phyloP scores from a whole-genome alignment of 2,113 vertebrate genomes.

The Cygnus buccinator region DNA sequence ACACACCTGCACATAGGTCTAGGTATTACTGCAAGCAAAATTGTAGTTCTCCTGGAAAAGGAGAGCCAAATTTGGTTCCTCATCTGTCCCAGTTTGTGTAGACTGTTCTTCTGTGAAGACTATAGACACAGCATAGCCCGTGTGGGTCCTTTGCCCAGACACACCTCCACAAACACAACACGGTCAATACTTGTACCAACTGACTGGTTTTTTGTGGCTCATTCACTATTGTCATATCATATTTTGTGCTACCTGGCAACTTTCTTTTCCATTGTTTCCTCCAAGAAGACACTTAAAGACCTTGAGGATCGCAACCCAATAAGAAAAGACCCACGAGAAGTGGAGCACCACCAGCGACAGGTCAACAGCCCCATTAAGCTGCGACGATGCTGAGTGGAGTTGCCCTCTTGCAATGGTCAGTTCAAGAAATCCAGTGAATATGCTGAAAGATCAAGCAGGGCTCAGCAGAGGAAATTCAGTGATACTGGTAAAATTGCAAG shows the following conservation, averaged over 20 bases:
- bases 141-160: background rate
- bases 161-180: background rate
- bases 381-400: background rate
- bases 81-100: background rate
- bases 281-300: background rate
- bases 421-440: background rate
- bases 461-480: background rate
- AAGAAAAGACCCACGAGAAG: background rate
- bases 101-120: background rate
- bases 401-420: rapidly evolving
- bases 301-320: background rate
- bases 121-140: background rate
- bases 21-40: background rate
- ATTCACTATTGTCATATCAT: background rate
- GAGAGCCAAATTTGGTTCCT: background rate
- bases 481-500: background rate
- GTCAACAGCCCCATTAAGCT: background rate
- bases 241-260: background rate
- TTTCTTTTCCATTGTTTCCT: background rate
- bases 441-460: background rate
- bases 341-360: background rate
- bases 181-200: rapidly evolving
- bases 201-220: rapidly evolving
- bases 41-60: background rate
- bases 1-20: background rate